These are phyloP conservation scores for Bactericera cockerelli DNA, from an alignment of 1,140 invertebrate species.

Conservation along the genomic window DNA sequence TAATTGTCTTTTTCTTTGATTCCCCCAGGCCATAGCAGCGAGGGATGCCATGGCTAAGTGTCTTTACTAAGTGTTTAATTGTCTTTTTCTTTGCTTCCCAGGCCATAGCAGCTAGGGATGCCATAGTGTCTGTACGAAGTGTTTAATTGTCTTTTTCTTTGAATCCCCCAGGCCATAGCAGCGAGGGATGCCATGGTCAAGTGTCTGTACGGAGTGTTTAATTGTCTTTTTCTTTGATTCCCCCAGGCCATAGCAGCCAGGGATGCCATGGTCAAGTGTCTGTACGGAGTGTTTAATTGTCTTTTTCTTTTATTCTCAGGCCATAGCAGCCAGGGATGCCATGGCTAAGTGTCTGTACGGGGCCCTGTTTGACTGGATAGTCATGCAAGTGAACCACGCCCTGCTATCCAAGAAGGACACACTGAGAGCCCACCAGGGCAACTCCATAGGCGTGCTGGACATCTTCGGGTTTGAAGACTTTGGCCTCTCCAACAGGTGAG, in stretches of 20 bases:
- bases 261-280: constrained; percentile 92
- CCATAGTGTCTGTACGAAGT: constrained; percentile 93
- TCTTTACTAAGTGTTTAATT: too few species aligned
- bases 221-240: too few species aligned
- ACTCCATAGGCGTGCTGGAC: constrained; percentile 86
- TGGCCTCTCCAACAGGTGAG: constrained; percentile 46
- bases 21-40: too few species aligned
- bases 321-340: constrained; percentile 81
- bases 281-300: constrained; percentile 87
- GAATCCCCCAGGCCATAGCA: constrained; percentile 74
- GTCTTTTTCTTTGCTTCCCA: too few species aligned
- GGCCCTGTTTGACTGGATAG: constrained; percentile 95
- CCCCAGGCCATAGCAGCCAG: constrained; percentile 79
- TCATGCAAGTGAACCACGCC: constrained; percentile 77
- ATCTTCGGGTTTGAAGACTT: constrained; percentile 97
- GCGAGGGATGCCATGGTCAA: constrained; percentile 93
- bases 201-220: constrained; percentile 88
- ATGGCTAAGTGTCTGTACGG: constrained; percentile 96
- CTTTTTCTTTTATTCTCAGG: too few species aligned
- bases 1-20: too few species aligned
- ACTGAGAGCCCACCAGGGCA: constrained; percentile 60
- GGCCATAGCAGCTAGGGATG: constrained; percentile 82
- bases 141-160: too few species aligned
- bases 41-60: too few species aligned
- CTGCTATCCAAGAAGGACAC: constrained; percentile 69